These are phyloP conservation scores for Myotis davidii DNA, from an alignment of 2,113 vertebrate genomes.

Conservation along the genomic window DNA sequence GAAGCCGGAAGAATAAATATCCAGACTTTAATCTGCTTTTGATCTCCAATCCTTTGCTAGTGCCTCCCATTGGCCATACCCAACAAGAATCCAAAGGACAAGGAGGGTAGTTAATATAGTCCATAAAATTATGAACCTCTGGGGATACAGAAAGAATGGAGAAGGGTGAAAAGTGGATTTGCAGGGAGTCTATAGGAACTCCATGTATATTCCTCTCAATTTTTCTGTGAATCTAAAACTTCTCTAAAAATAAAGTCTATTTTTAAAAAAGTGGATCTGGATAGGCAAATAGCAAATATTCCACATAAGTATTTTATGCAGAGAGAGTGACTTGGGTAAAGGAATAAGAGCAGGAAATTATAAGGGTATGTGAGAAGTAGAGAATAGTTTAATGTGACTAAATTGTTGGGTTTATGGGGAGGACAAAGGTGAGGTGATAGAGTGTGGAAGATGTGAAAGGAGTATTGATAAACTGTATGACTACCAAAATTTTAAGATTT, in stretches of 20 bases:
- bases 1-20: not conserved
- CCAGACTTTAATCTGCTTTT: not conserved
- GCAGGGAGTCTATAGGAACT: not conserved
- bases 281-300: not conserved
- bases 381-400: not conserved
- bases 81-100: not conserved
- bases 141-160: not conserved
- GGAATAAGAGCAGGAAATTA: not conserved
- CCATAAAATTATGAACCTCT: not conserved
- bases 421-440: not conserved
- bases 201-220: not conserved
- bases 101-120: not conserved
- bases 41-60: not conserved
- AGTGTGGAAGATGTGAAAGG: not conserved
- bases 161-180: not conserved
- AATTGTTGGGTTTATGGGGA: not conserved
- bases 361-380: not conserved
- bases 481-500: slow-evolving; percentile 6
- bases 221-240: slow-evolving; percentile 31
- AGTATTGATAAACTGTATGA: not conserved
- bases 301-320: not conserved
- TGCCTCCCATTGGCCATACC: not conserved
- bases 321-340: not conserved
- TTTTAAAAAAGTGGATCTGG: not conserved
- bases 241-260: not conserved